These are phyloP conservation scores for Microtus montanus DNA, from an alignment of 2,113 vertebrate species.

Conservation along the genomic window DNA sequence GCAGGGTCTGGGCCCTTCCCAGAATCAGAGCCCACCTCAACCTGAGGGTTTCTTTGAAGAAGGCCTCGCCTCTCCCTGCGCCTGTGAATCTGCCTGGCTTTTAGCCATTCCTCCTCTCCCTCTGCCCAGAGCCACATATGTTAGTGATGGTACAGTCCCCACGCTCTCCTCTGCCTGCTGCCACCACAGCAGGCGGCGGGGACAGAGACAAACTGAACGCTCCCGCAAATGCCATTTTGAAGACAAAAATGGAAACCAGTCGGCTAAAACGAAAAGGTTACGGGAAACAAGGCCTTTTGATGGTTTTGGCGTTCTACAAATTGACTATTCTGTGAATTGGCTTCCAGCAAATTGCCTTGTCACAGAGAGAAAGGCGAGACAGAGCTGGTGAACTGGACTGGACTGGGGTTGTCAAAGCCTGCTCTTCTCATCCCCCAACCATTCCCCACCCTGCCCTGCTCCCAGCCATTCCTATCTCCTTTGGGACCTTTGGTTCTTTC, in stretches of 20 bases:
- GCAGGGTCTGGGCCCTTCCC: not conserved
- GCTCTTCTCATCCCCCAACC: not conserved
- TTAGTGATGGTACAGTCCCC: not conserved
- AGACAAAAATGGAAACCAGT: constrained; percentile 29
- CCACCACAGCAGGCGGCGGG: not conserved
- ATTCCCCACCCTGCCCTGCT: not conserved
- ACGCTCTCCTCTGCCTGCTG: not conserved
- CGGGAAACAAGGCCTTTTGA: not conserved
- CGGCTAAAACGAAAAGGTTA: not conserved
- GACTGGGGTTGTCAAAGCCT: not conserved
- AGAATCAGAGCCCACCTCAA: not conserved
- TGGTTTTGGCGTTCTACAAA: not conserved
- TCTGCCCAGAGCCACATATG: not conserved
- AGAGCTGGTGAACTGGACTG: fast-evolving
- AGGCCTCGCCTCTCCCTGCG: not conserved
- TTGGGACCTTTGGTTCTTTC: not conserved
- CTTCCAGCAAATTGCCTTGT: not conserved
- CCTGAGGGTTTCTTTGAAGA: not conserved
- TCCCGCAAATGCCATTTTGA: constrained; percentile 28
- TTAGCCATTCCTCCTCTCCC: not conserved
- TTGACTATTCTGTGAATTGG: not conserved
- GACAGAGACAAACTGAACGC: not conserved
- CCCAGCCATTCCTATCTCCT: not conserved
- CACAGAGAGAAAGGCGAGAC: not conserved
- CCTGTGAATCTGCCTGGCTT: not conserved